phyloP scores from a whole-genome alignment of 64 coral and sea anemone species.

The Catalaphyllia jardinei region DNA sequence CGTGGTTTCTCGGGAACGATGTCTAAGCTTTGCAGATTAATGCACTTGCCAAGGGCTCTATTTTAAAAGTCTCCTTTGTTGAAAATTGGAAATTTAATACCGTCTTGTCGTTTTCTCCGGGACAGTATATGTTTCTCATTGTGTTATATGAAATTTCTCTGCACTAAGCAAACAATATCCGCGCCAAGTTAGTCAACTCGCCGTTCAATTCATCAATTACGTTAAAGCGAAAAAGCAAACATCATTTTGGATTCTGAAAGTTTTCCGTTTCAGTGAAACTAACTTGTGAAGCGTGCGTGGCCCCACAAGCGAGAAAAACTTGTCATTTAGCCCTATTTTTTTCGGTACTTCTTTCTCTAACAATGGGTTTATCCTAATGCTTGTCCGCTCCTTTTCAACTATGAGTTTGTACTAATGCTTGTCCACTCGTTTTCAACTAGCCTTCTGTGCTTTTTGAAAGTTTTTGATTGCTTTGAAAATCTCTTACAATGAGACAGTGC shows the following conservation, averaged over 20 bases:
- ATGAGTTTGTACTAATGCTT: too few relatives aligned
- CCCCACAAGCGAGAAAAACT: background rate
- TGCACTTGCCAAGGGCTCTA: background rate
- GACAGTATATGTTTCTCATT: background rate
- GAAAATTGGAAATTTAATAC: background rate
- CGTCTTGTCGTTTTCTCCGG: background rate
- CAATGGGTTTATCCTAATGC: too few relatives aligned
- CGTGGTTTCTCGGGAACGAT: background rate
- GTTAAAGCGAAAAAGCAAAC: conserved; percentile 19
- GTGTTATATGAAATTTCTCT: background rate
- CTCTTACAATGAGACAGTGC: too few relatives aligned
- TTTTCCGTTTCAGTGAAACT: background rate
- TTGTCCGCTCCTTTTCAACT: too few relatives aligned
- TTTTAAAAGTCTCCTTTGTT: background rate
- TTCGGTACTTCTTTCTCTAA: too few relatives aligned
- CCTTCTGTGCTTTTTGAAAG: too few relatives aligned
- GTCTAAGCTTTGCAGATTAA: background rate
- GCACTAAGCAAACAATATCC: background rate
- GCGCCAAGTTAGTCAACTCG: background rate
- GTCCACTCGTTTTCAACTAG: too few relatives aligned
- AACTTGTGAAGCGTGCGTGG: background rate
- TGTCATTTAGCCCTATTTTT: too few relatives aligned
- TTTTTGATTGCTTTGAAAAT: too few relatives aligned
- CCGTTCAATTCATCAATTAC: background rate
- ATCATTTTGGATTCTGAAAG: background rate